Evolutionary conservation across 2,888 invertebrate genomes (phyloP).

Genomic region (Epistrophe grossulariae): DNA sequence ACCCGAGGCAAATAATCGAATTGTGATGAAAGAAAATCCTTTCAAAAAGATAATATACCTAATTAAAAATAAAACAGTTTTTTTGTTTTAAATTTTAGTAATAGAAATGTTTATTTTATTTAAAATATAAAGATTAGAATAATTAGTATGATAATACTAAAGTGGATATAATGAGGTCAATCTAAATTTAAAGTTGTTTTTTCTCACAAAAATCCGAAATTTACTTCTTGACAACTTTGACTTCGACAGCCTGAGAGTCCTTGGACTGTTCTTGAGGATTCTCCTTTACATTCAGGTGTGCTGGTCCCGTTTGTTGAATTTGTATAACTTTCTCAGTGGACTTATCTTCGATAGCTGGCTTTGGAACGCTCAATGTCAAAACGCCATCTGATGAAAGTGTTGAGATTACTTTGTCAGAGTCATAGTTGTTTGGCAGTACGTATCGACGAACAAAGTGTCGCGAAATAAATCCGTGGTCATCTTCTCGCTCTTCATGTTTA

Average conservation of each 20-base stretch:
- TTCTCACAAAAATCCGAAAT: background rate
- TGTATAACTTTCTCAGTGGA: conserved; percentile 85
- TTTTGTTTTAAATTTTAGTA: no score
- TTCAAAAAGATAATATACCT: no score
- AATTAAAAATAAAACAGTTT: no score
- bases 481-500: conserved; percentile 90
- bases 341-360: conserved; percentile 79
- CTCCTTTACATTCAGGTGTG: conserved; percentile 84
- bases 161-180: no score
- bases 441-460: conserved; percentile 91
- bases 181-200: no score
- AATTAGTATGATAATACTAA: no score
- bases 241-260: background rate
- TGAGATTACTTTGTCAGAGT: conserved; percentile 89
- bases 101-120: no score
- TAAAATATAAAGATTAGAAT: no score
- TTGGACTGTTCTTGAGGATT: conserved; percentile 78
- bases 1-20: no score
- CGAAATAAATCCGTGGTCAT: conserved; percentile 89
- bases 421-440: conserved; percentile 89
- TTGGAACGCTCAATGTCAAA: conserved; percentile 88
- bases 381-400: conserved; percentile 91
- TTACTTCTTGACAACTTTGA: background rate
- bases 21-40: no score
- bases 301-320: conserved; percentile 87